Percentiles rank a stretch among this genome's conserved stretches.
Evolutionary conservation across 2,888 invertebrate genomes (phyloP).

Genomic region (Pristionchus mayeri): DNA sequence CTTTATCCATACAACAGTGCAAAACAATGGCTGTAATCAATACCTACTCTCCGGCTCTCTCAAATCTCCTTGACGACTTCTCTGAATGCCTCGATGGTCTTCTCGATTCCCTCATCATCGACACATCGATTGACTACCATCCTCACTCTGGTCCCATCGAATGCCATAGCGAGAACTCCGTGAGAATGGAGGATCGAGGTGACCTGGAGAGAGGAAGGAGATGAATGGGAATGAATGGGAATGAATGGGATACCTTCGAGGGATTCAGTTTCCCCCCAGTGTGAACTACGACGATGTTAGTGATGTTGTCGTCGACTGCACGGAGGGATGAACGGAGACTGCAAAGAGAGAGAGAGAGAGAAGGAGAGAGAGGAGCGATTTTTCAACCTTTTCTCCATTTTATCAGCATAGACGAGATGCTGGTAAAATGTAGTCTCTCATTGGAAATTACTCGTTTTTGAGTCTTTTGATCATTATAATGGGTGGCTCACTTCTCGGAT

Average conservation of each 20-base stretch:
- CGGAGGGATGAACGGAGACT: slow-evolving; percentile 34
- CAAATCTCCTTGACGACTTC: slow-evolving; percentile 13
- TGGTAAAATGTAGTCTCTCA: no score
- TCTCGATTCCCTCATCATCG: slow-evolving; percentile 60
- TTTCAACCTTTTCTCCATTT: no score
- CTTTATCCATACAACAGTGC: not conserved
- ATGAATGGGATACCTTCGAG: slow-evolving; percentile 51
- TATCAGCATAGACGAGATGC: no score
- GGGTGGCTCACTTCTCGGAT: not conserved
- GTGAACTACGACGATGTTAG: slow-evolving; percentile 68
- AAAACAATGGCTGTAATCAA: not conserved
- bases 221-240: not conserved
- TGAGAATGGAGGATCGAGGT: slow-evolving; percentile 59
- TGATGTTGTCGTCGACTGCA: slow-evolving; percentile 59
- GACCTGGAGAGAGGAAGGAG: slow-evolving; percentile 49
- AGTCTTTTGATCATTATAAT: not conserved
- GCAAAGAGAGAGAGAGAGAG: not conserved
- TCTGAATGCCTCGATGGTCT: slow-evolving; percentile 54
- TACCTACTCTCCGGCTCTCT: not conserved
- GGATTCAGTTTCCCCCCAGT: slow-evolving; percentile 60
- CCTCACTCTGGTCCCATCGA: slow-evolving; percentile 65
- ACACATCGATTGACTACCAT: slow-evolving; percentile 66
- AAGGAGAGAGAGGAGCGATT: no score
- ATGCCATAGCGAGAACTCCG: slow-evolving; percentile 66
- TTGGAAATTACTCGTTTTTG: no score